Base-by-base conservation (phyloP, 2,888 invertebrate species). In the Palloptera scutellata region DNA sequence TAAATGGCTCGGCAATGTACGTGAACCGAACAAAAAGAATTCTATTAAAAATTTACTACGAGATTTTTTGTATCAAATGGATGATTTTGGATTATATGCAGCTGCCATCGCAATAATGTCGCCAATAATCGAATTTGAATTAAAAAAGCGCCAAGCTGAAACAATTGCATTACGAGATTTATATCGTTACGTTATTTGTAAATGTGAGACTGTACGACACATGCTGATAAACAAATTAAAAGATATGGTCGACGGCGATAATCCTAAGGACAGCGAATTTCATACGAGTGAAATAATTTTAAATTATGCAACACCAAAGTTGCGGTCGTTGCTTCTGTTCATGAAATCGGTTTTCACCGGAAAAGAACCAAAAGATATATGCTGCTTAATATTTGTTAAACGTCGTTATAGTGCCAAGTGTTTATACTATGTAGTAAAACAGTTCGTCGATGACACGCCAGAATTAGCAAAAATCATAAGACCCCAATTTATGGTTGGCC, bases 401-500 rank as follows among this genome's bases (percentile, higher is more conserved):
- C 77, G 85, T 1, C 80, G 94, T 59, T 91, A 91, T 74, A 91
- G 92, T 0, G 92, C 94, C 0, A 92, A 92, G 83, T 87, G 92
- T 9, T 76, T 96, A 0, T 92, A 88, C 78, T 90, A 92, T 70
- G 79, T 93, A 4, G 75, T 95, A 5, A 87, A 89, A 67, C 84
- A 86, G 0, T 87, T 88, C 0, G 85, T 83, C 11, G 75, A 86
- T 20, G 48, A 68, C 0, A 85, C 88, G 69, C 84, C 87, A 0
- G 84, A 87, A 12, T 89, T 89, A 71, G 84, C 84, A 0, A 88
- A 78, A 48, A 69, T 91, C 73, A 77, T 87, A 69, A 64, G 70
- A 12, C 88, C 91, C 0, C 91, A 93, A 75, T 95, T 91, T 78
- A 86, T 94, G 62, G 89, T 94, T 0, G 95, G 95, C 0, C 75